phyloP scores from a whole-genome alignment of 2,113 vertebrate species.

The Zosterops pallidus region DNA sequence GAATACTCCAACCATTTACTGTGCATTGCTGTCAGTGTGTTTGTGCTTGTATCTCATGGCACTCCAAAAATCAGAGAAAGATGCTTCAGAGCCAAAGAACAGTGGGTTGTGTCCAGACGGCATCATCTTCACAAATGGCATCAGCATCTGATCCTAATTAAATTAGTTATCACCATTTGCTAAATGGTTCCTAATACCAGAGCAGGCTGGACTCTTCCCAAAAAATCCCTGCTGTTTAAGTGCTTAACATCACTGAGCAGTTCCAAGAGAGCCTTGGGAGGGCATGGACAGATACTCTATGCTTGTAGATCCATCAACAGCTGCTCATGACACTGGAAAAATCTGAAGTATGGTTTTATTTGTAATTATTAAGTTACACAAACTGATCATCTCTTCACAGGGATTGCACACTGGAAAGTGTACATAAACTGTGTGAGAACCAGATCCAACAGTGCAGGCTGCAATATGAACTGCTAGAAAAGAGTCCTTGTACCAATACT shows the following conservation, averaged over 20 bases:
- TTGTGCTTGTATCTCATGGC: neutral
- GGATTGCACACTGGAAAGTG: neutral
- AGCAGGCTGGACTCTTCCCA: conserved; percentile 44
- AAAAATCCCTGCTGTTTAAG: conserved; percentile 47
- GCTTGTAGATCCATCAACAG: neutral
- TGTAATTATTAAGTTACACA: conserved; percentile 15
- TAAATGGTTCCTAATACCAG: conserved; percentile 42
- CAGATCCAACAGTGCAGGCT: neutral
- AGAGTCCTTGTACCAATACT: neutral
- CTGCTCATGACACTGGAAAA: neutral
- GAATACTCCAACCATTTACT: neutral
- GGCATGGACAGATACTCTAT: neutral
- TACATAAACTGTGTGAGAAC: neutral
- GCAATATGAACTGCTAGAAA: neutral
- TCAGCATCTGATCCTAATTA: conserved; percentile 60
- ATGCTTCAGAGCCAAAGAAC: conserved; percentile 36
- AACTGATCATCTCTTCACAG: neutral
- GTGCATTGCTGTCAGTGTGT: neutral
- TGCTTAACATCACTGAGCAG: neutral
- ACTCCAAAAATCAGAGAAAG: conserved; percentile 10
- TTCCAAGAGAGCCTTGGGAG: conserved; percentile 45
- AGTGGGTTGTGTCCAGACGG: conserved; percentile 30
- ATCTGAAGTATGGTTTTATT: neutral
- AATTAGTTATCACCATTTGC: conserved; percentile 51
- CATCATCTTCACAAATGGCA: conserved; percentile 46